phyloP scores from a whole-genome alignment of 2,888 invertebrate genomes.

The Meliscaeva auricollis region DNA sequence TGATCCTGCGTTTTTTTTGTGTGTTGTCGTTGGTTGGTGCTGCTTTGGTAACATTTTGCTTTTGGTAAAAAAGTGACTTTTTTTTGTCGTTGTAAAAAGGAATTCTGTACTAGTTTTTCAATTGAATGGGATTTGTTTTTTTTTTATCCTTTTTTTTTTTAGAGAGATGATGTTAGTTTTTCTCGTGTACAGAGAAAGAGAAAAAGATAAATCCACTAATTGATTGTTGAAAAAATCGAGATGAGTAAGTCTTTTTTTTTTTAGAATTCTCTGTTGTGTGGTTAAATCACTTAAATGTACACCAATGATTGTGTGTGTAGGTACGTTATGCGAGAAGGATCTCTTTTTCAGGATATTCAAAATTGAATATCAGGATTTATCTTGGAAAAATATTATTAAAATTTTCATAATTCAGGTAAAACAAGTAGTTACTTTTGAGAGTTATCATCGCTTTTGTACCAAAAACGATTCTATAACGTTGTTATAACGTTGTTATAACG shows the following conservation, averaged over 20 bases:
- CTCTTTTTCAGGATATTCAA: neutral
- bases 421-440: no score
- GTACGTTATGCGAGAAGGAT: neutral
- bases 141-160: neutral
- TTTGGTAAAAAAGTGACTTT: neutral
- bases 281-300: neutral
- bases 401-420: no score
- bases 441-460: no score
- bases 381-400: no score
- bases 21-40: neutral
- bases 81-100: neutral
- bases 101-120: slow-evolving; percentile 29
- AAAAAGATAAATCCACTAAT: slow-evolving; percentile 30
- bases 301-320: neutral
- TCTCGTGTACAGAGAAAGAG: neutral
- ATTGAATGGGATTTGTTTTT: slow-evolving; percentile 7
- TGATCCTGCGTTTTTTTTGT: slow-evolving; percentile 44
- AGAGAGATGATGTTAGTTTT: neutral
- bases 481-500: no score
- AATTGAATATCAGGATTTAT: neutral
- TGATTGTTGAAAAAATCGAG: slow-evolving; percentile 29
- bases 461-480: no score
- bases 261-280: neutral
- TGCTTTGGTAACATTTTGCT: slow-evolving; percentile 12
- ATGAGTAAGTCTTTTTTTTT: neutral